A percentile compares a stretch with the other conserved stretches of the same genome.
Evolutionary conservation across 2,888 invertebrate genomes (phyloP).

Genomic region (Iselma pallidipennis): DNA sequence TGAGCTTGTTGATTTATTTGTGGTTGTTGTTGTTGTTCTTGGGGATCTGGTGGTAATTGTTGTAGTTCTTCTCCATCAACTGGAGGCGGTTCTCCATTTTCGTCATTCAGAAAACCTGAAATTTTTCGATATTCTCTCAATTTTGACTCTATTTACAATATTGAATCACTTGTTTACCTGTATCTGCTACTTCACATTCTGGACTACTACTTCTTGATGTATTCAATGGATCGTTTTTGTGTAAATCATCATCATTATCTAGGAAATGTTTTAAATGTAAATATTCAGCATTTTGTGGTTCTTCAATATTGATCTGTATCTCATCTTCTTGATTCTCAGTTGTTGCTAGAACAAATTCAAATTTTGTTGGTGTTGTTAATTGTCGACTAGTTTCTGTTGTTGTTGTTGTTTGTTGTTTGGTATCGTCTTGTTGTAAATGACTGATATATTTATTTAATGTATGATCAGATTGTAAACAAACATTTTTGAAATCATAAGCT

Average conservation of each 20-base stretch:
- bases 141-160: no score
- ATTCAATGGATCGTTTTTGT: slow-evolving; percentile 38
- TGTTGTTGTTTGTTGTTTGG: slow-evolving; percentile 17
- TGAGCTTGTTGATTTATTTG: slow-evolving; percentile 17
- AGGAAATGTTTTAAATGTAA: slow-evolving; percentile 51
- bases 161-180: no score
- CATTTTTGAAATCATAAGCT: slow-evolving; percentile 49
- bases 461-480: slow-evolving; percentile 49
- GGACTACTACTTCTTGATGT: slow-evolving; percentile 41
- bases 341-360: slow-evolving; percentile 39
- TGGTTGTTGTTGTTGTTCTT: neutral
- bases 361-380: slow-evolving; percentile 43
- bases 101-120: slow-evolving; percentile 23
- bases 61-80: neutral
- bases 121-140: neutral
- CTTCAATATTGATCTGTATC: slow-evolving; percentile 42
- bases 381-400: slow-evolving; percentile 27
- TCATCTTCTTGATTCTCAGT: slow-evolving; percentile 23
- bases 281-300: slow-evolving; percentile 47
- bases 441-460: slow-evolving; percentile 44
- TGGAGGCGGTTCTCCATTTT: slow-evolving; percentile 9
- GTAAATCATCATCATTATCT: slow-evolving; percentile 48
- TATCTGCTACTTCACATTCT: slow-evolving; percentile 29
- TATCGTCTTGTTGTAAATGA: slow-evolving; percentile 38
- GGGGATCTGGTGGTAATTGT: slow-evolving; percentile 2